phyloP scores from a whole-genome alignment of 1,140 invertebrate genomes.

The Cephus cinctus region DNA sequence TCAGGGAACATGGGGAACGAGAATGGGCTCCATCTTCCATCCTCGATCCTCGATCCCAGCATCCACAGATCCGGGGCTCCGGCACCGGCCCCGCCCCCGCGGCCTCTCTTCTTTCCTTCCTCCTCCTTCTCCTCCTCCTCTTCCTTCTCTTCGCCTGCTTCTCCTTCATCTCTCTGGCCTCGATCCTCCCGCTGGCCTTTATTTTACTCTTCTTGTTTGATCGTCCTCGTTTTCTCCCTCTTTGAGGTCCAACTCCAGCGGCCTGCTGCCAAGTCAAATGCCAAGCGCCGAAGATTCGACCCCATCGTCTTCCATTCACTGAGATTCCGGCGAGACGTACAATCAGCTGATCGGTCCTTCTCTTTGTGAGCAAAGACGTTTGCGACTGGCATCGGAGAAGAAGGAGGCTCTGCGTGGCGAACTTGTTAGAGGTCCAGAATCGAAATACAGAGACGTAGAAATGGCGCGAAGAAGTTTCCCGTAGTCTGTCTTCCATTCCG shows the following conservation, averaged over 20 bases:
- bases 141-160: too few species aligned
- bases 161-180: slow-evolving; percentile 8
- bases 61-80: slow-evolving; percentile 42
- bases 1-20: slow-evolving; percentile 50
- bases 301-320: not conserved
- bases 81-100: slow-evolving; percentile 48
- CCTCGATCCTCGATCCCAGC: too few species aligned
- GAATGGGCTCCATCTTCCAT: slow-evolving; percentile 42
- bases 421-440: too few species aligned
- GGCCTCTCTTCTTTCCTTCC: slow-evolving; percentile 9
- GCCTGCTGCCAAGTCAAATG: not conserved
- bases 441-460: too few species aligned
- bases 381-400: too few species aligned
- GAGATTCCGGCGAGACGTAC: not conserved
- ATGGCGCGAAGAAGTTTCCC: too few species aligned
- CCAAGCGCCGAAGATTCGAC: not conserved
- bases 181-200: slow-evolving; percentile 8
- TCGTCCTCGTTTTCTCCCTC: not conserved
- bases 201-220: slow-evolving; percentile 1
- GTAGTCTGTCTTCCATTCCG: too few species aligned
- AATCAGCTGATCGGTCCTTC: slow-evolving; percentile 1
- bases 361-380: too few species aligned
- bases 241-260: not conserved
- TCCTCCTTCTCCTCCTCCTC: slow-evolving; percentile 10
- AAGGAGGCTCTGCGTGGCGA: too few species aligned